Base-by-base conservation (phyloP, 2,113 vertebrate genomes). In the Oreocharis arfaki region DNA sequence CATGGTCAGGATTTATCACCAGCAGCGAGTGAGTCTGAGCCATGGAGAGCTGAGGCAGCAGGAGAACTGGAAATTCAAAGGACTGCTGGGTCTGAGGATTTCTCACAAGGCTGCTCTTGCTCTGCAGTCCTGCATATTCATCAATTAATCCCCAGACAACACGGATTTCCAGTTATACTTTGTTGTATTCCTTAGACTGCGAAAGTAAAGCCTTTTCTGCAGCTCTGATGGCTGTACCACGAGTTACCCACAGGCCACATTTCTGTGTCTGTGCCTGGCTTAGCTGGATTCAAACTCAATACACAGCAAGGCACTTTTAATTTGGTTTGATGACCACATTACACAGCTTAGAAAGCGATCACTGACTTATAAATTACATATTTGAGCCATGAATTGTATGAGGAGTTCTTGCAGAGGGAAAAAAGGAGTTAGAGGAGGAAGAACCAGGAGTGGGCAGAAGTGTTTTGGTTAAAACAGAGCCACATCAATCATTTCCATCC, bases 401-500 rank as follows among this genome's bases (percentile, higher is more conserved):
- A 55, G 63, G 35, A n/a, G 55, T 16, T 74, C 59, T 71, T 28
- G 42, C n/a, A 83, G 18, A 73, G 47, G 11, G 28, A n/a, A 46
- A 49, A 70, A 65, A 26, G 16, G 32, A 87, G n/a, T 35, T 27
- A 23, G 7, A 24, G 33, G 23, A 69, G 33, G 63, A 83, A 90
- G 90, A 92, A 84, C 9, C 3, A 3, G 24, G 68, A 95, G 63
- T 56, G 24, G 75, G 75, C 53, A 83, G 67, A 87, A 94, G 78
- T 55, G 61, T 85, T 93, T 63, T 86, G 78, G 75, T 81, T 70
- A 59, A 74, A 94, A 46, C 19, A 91, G 37, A 92, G 60, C 37
- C 80, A 57, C 81, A 96, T 94, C 90, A 81, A 94, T 96, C 93
- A 96, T 67, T 64, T 93, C 52, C 80, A 92, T 78, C 85, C 73